Evolutionary conservation across 2,888 invertebrate species (phyloP).

Genomic region (Leptogaster cylindrica): DNA sequence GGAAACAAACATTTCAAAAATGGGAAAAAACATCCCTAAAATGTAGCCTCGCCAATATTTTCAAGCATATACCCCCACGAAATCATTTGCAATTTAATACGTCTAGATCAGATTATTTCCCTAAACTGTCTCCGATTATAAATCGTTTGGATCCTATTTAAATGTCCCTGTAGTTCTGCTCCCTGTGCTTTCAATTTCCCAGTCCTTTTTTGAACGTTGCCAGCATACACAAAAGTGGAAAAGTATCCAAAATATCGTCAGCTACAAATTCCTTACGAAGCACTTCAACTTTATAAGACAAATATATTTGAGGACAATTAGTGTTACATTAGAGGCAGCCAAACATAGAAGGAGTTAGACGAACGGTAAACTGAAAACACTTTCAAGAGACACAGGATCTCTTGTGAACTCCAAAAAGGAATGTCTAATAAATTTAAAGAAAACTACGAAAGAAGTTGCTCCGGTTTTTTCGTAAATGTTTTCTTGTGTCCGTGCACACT

Average conservation of each 20-base stretch:
- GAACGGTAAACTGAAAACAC: slow-evolving; percentile 27
- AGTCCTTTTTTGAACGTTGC: background rate
- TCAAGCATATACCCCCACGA: no score
- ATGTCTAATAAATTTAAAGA: slow-evolving; percentile 21
- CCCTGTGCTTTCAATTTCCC: background rate
- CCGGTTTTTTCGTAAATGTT: background rate
- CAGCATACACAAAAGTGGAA: background rate
- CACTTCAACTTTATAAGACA: background rate
- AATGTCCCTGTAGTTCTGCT: background rate
- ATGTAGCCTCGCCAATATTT: no score
- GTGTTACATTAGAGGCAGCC: slow-evolving; percentile 22
- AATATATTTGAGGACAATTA: slow-evolving; percentile 27
- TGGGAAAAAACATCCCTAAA: no score
- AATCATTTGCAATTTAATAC: background rate
- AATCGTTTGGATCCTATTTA: background rate
- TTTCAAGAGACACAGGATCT: slow-evolving; percentile 22
- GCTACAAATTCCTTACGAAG: background rate
- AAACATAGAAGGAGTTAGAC: slow-evolving; percentile 10
- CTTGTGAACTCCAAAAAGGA: slow-evolving; percentile 30
- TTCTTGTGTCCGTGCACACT: background rate
- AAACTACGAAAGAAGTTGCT: slow-evolving; percentile 26
- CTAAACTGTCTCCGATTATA: background rate
- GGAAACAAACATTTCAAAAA: no score
- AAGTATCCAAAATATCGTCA: background rate
- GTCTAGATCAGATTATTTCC: background rate